phyloP scores from a whole-genome alignment of 2,888 invertebrate genomes.

The Epsilonema sp. region DNA sequence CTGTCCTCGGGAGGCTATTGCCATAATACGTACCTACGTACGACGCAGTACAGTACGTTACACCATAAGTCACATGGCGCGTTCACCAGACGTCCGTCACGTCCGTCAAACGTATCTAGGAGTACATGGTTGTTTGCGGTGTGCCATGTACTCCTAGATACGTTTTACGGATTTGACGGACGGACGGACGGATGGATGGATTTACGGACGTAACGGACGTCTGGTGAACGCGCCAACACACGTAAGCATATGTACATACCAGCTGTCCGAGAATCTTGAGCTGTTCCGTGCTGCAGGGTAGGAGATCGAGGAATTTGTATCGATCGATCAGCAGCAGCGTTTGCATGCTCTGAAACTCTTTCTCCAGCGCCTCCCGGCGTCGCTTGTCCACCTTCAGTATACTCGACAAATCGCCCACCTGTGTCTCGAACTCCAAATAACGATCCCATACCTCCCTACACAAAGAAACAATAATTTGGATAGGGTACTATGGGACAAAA shows the following conservation, averaged over 20 bases:
- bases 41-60: too few relatives aligned
- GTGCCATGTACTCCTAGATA: too few relatives aligned
- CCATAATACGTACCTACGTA: background rate
- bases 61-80: too few relatives aligned
- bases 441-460: slow-evolving; percentile 86
- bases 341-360: slow-evolving; percentile 87
- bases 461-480: background rate
- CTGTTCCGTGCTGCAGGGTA: slow-evolving; percentile 74
- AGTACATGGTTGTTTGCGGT: too few relatives aligned
- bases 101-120: too few relatives aligned
- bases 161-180: too few relatives aligned
- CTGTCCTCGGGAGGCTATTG: background rate
- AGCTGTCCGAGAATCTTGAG: slow-evolving; percentile 47
- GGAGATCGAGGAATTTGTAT: slow-evolving; percentile 81
- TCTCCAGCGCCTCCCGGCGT: slow-evolving; percentile 67
- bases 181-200: too few relatives aligned
- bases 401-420: slow-evolving; percentile 87
- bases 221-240: too few relatives aligned
- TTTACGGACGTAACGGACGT: too few relatives aligned
- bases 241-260: too few relatives aligned
- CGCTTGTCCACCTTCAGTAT: slow-evolving; percentile 92
- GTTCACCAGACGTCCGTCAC: too few relatives aligned
- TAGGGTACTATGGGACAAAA: too few relatives aligned
- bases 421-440: slow-evolving; percentile 93
- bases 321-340: slow-evolving; percentile 82